A percentile compares a stretch with the other conserved stretches of the same genome.
Evolutionary conservation across 1,140 invertebrate genomes (phyloP).

Genomic region (Drosophila prosaltans): DNA sequence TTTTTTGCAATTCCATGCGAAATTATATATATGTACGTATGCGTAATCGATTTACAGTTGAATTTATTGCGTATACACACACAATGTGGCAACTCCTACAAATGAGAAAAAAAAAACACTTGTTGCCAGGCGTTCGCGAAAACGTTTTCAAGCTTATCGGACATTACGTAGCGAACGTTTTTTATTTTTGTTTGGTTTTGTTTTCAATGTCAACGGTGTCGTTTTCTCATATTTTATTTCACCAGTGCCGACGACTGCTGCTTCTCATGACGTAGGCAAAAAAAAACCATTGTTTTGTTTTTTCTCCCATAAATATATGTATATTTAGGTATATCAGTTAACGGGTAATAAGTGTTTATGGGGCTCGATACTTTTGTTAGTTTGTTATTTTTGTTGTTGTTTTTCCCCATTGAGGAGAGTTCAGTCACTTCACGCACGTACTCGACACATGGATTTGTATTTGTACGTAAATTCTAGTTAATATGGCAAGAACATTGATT

Average conservation of each 20-base stretch:
- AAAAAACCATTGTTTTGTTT: conserved; percentile 26
- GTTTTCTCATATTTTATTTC: conserved; percentile 61
- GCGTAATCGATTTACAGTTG: conserved; percentile 61
- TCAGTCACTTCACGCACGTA: conserved; percentile 17
- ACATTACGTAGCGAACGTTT: conserved; percentile 16
- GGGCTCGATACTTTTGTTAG: conserved; percentile 22
- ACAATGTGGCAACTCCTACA: neutral
- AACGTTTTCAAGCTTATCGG: conserved; percentile 58
- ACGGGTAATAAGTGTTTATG: conserved; percentile 36
- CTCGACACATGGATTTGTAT: conserved; percentile 4
- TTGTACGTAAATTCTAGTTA: conserved; percentile 3
- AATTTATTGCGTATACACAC: neutral
- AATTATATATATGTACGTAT: conserved; percentile 28
- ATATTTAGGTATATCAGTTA: neutral
- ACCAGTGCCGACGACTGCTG: conserved; percentile 47
- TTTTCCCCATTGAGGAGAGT: neutral
- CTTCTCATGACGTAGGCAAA: conserved; percentile 57
- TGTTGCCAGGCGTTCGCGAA: conserved; percentile 62
- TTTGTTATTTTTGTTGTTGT: conserved; percentile 13
- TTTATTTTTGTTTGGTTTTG: conserved; percentile 1
- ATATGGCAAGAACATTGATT: conserved; percentile 18
- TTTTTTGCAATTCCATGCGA: conserved; percentile 31
- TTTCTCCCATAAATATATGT: neutral
- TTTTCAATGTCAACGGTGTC: conserved; percentile 76
- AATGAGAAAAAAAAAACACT: neutral